Conservation (phyloP, 2,888 invertebrate genomes). For the Tachina fera region DNA sequence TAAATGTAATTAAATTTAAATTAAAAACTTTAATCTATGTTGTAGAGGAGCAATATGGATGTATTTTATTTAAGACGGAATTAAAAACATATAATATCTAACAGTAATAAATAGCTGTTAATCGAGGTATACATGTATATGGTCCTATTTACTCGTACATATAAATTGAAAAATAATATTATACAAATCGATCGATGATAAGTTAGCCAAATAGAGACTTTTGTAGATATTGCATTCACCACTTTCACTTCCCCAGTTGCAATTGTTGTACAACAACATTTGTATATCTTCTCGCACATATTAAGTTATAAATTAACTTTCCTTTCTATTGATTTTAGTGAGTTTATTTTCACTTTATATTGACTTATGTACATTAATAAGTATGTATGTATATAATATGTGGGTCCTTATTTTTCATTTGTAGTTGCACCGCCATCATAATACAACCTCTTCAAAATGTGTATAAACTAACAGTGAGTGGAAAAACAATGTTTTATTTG, state of each 20-base stretch:
- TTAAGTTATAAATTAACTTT: constrained; percentile 43
- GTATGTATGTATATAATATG: not conserved
- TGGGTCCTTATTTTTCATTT: constrained; percentile 42
- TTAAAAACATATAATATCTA: too few relatives aligned
- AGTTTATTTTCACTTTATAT: constrained; percentile 35
- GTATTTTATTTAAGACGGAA: too few relatives aligned
- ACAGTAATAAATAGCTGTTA: not conserved
- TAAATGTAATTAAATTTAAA: too few relatives aligned
- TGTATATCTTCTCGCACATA: not conserved
- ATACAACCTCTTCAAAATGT: constrained; percentile 61
- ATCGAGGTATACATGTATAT: not conserved
- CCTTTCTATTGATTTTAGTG: constrained; percentile 18
- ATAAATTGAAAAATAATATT: not conserved
- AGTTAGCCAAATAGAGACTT: constrained; percentile 3
- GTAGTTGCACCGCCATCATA: constrained; percentile 64
- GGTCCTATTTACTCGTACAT: constrained; percentile 1
- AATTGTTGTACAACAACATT: constrained; percentile 15
- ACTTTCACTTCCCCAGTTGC: constrained; percentile 61
- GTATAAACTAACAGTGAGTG: constrained; percentile 8
- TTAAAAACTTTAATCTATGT: too few relatives aligned
- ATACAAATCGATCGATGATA: constrained; percentile 8
- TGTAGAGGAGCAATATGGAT: too few relatives aligned
- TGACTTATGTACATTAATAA: not conserved
- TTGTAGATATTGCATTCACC: not conserved
- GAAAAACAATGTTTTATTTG: constrained; percentile 53